Base-by-base conservation (phyloP, 2,797 vertebrate species). In the Anableps anableps region DNA sequence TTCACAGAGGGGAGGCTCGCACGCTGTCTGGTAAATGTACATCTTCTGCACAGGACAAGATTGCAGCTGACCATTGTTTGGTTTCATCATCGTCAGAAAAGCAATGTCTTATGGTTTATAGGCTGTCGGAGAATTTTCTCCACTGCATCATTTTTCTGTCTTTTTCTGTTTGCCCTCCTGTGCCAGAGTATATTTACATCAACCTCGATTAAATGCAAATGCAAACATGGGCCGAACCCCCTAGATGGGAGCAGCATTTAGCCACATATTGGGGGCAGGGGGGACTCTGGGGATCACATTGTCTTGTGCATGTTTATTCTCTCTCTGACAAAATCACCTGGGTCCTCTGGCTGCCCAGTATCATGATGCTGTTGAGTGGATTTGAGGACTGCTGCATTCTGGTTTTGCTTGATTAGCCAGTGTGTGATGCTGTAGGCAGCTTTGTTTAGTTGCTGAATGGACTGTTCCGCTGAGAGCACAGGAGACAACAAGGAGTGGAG, bases 401-500 rank as follows among this genome's bases (percentile, higher is more conserved):
- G 93, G 92, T 92, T 89, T 81, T 92, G 93, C 94, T 92, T 95
- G 94, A 94, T 95, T 94, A 95, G 91, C 88, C 88, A 83, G 91
- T 75, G 86, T 91, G 90, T 82, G 91, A 94, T 88, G 94, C 94
- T 93, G 86, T 72, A 85, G 93, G 95, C 91, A 88, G 93, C 93
- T 95, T 95, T 95, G 93, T 94, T 95, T 96, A 88, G 93, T 90
- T 89, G 88, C 88, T 91, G 93, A 95, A 94, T 92, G 91, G 88
- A 85, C 92, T 84, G 88, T 93, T 93, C 92, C 89, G 86, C 86
- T 74, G 86, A 92, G 90, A 92, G 83, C 81, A 51, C 84, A 83
- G 87, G 87, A 89, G 92, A 88, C 53, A 75, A 66, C 66, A 75
- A 89, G 86, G 78, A 87, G 86, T 51, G 73, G 77, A 1, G 87